These are phyloP conservation scores for Orchestia grillus DNA, from an alignment of 1,140 invertebrate species.

Conservation along the genomic window DNA sequence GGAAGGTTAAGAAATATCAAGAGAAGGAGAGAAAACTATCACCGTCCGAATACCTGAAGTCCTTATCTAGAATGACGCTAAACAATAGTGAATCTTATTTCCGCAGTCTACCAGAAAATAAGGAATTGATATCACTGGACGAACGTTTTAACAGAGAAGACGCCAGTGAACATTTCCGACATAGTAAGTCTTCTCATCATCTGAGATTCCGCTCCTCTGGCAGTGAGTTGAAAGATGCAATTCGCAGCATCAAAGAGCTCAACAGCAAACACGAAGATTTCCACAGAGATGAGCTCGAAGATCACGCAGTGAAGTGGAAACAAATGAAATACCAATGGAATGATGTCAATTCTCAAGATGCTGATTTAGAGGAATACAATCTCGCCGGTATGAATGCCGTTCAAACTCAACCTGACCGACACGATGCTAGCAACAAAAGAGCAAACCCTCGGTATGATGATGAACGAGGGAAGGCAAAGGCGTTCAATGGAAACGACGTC, in stretches of 20 bases:
- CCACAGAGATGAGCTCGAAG: not conserved
- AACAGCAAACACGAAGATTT: not conserved
- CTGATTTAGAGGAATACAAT: not conserved
- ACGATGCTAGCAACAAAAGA: not conserved
- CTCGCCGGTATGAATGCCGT: not conserved
- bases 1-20: constrained; percentile 15
- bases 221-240: not conserved
- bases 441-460: not conserved
- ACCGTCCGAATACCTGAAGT: constrained; percentile 7
- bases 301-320: not conserved
- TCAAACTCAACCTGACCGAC: not conserved
- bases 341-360: not conserved
- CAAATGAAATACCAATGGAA: not conserved
- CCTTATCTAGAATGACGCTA: not conserved
- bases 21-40: constrained; percentile 11
- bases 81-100: not conserved
- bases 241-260: not conserved
- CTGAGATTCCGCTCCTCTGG: not conserved
- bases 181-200: not conserved
- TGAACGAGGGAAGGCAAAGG: not conserved
- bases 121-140: not conserved
- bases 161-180: not conserved
- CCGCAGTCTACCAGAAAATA: not conserved
- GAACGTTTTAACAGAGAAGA: not conserved
- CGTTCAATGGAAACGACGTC: not conserved